Evolutionary conservation across 1,140 invertebrate species (phyloP), one percentile per base, ranked within the genome.

Genomic region (Hyles vespertilio): DNA sequence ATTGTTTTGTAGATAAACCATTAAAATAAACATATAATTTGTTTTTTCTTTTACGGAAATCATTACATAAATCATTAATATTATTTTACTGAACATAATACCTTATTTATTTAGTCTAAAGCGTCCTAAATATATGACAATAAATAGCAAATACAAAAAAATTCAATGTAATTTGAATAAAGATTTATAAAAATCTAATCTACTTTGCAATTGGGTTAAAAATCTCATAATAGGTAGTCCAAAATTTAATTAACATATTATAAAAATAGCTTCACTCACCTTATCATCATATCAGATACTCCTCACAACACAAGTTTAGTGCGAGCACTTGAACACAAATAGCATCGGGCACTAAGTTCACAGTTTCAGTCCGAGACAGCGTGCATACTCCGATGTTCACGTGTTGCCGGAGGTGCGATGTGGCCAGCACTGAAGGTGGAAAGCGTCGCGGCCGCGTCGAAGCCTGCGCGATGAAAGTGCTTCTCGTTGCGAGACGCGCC

Each of bases 381-480:
- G 8, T 40, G 8, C 36, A 40, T 40, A 40, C 5, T 40, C 4
- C 8, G 8, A 40, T 40, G 36, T 55, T 36, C 59, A 61, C 81
- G 82, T 79, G 79, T 69, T 73, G 58, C 48, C 71, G 58, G 65
- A 62, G 72, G 73, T 74, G 72, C 77, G 79, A 61, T 70, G 62
- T 62, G 63, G 65, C 59, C 51, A 65, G 69, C 72, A 85, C 82
- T 85, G 80, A 48, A 61, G 59, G 47, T 52, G 56, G 57, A 49
- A 45, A 54, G 45, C 32, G 8, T 58, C 45, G 56, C 45, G 46
- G 61, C 55, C 51, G 66, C 61, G 64, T 77, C 59, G 79, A 79
- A 82, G 71, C 70, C 77, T 81, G 63, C 60, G 63, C 61, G 67
- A 74, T 61, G 79, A 79, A 81, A 84, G 75, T 76, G 64, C 74